A percentile compares a stretch with the other conserved stretches of the same genome.
Conservation (phyloP, 2,888 invertebrate genomes). For the Octonoba sinensis region DNA sequence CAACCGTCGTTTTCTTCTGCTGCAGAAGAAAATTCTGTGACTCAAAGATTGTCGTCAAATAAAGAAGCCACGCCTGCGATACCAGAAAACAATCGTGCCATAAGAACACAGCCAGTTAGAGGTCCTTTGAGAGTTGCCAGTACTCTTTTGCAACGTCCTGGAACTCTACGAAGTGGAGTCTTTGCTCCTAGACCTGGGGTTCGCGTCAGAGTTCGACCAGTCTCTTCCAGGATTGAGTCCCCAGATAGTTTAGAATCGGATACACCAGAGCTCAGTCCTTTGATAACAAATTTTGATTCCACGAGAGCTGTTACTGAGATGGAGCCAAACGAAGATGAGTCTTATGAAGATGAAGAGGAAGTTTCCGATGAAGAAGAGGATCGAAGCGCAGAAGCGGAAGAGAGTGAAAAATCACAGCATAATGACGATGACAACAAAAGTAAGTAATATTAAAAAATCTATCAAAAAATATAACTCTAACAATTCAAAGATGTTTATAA, state of each 20-base stretch:
- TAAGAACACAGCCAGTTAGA: constrained; percentile 46
- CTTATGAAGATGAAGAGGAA: constrained; percentile 18
- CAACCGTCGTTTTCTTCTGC: constrained; percentile 59
- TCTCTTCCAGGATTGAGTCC: constrained; percentile 18
- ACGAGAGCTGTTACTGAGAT: not conserved
- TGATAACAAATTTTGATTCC: constrained; percentile 18
- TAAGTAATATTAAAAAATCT: constrained; percentile 1
- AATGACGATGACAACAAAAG: constrained; percentile 28
- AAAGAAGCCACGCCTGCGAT: constrained; percentile 57
- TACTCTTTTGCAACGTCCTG: constrained; percentile 47
- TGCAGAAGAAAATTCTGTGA: not conserved
- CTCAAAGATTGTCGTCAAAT: constrained; percentile 15
- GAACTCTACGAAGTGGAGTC: constrained; percentile 48
- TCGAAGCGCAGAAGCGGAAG: constrained; percentile 9
- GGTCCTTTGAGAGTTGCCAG: constrained; percentile 49
- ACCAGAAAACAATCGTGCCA: constrained; percentile 27
- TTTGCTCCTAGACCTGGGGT: constrained; percentile 63
- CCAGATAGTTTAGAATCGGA: not conserved
- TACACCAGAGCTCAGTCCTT: constrained; percentile 12
- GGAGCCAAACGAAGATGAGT: not conserved
- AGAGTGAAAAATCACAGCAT: constrained; percentile 1
- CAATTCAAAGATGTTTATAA: too few relatives aligned
- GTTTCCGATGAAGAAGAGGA: constrained; percentile 11
- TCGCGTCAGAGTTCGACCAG: constrained; percentile 59
- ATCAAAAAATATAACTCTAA: not conserved